Conservation (phyloP, 2,888 invertebrate genomes). For the Chydorus sphaericus region DNA sequence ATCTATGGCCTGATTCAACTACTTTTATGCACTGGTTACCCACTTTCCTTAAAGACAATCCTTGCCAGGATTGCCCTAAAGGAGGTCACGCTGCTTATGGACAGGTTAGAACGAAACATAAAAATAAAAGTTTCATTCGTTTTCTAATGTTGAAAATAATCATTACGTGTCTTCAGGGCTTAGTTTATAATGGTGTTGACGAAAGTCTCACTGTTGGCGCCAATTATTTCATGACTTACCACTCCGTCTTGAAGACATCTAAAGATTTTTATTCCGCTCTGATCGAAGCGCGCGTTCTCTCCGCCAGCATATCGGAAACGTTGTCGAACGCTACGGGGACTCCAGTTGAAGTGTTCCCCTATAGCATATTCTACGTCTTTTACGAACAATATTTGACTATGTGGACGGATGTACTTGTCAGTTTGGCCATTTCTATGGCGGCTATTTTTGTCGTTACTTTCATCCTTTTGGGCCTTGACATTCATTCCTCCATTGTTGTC, state of each 20-base stretch:
- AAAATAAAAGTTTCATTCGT: no score
- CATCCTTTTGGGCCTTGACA: slow-evolving; percentile 74
- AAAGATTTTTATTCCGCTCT: slow-evolving; percentile 70
- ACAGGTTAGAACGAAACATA: slow-evolving; percentile 36
- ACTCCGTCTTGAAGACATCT: slow-evolving; percentile 61
- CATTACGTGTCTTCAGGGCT: no score
- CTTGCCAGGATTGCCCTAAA: slow-evolving; percentile 54
- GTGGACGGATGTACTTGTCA: slow-evolving; percentile 66
- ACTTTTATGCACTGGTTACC: slow-evolving; percentile 59
- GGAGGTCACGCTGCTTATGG: slow-evolving; percentile 74
- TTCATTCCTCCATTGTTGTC: slow-evolving; percentile 60
- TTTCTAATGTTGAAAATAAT: no score
- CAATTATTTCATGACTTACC: slow-evolving; percentile 81
- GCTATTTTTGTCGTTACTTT: slow-evolving; percentile 93
- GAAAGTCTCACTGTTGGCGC: slow-evolving; percentile 45
- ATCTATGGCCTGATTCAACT: slow-evolving; percentile 41
- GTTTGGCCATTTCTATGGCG: slow-evolving; percentile 69
- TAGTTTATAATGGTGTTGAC: slow-evolving; percentile 33
- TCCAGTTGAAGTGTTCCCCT: slow-evolving; percentile 66
- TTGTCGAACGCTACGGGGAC: slow-evolving; percentile 39
- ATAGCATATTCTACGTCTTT: slow-evolving; percentile 83
- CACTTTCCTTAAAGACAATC: slow-evolving; percentile 72
- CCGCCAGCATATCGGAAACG: slow-evolving; percentile 55
- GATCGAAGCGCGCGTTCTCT: slow-evolving; percentile 54
- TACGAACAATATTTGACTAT: slow-evolving; percentile 90